Base-by-base conservation (phyloP, 2,797 vertebrate genomes). In the Danio albolineatus region DNA sequence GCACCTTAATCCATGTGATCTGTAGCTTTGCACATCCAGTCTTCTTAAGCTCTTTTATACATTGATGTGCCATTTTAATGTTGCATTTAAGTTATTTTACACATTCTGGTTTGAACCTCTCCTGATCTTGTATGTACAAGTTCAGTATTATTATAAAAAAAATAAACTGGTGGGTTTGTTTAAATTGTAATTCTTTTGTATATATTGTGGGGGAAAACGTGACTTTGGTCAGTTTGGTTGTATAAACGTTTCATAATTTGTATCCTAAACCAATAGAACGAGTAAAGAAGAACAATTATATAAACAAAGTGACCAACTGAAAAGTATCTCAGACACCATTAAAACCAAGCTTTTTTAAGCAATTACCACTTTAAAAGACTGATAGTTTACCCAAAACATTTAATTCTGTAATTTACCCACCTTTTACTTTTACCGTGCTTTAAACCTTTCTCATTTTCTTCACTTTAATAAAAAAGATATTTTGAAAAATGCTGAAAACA, bases 101-200 rank as follows among this genome's bases (percentile, higher is more conserved):
- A 82, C 53, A 49, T 76, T 78, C 10, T 56, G 53, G 21, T 82
- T 59, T 62, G 44, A 46, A 83, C 36, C 10, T 73, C 49, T 70
- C 65, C 17, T 71, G 66, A 43, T 60, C 72, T 83, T 85, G 81
- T 79, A 78, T 76, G 59, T 76, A 59, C 79, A 62, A 57, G 62
- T 79, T 54, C 74, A 81, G 76, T 83, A 78, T 84, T 87, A 85
- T 84, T 85, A 28, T 77, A 85, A 87, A 78, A 81, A 67, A 82
- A 80, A 12, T 38, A 53, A 59, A 80, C 56, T 10, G 0, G n/a
- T 51, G 72, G 69, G 28, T 41, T 80, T 43, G 44, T 56, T 49
- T 77, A 16, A 19, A 62, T 75, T 5, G 17, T 72, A 4, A 14
- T 38, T 14, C 44, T 28, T 66, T 43, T 49, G n/a, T 28, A 60